phyloP scores from a whole-genome alignment of 2,888 invertebrate genomes.

The Tridacna crocea region DNA sequence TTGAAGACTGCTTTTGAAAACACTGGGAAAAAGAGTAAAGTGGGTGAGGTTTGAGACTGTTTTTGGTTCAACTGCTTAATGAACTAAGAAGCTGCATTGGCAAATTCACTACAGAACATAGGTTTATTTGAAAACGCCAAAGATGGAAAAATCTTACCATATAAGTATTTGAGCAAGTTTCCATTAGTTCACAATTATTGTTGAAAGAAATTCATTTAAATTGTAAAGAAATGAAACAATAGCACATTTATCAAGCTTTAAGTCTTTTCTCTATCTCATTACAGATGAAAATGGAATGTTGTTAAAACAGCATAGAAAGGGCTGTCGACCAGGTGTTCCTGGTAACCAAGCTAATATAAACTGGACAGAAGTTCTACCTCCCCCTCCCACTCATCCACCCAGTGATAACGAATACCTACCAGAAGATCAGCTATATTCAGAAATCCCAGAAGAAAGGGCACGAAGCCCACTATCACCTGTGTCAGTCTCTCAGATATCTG shows the following conservation, averaged over 20 bases:
- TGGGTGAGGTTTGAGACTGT: no score
- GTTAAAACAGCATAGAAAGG: slow-evolving; percentile 68
- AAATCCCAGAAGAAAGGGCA: slow-evolving; percentile 61
- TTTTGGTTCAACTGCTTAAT: no score
- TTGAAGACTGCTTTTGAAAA: not conserved
- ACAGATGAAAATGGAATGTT: slow-evolving; percentile 79
- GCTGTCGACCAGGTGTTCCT: slow-evolving; percentile 63
- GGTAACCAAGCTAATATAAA: slow-evolving; percentile 79
- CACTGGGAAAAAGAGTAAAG: not conserved
- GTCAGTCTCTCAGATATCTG: slow-evolving; percentile 68
- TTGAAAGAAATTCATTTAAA: no score
- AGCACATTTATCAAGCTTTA: no score
- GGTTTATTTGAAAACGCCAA: no score
- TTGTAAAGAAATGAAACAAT: no score
- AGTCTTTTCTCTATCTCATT: not conserved
- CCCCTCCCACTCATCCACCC: slow-evolving; percentile 84
- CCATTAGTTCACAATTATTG: no score
- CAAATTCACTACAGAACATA: no score
- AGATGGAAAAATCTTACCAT: no score
- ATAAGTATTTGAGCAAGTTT: no score
- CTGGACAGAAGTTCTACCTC: slow-evolving; percentile 83
- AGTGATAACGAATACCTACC: slow-evolving; percentile 79
- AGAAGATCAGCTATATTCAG: slow-evolving; percentile 60
- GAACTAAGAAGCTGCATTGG: no score
- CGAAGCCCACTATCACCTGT: slow-evolving; percentile 73